Evolutionary conservation across 2,888 invertebrate genomes (phyloP).

Genomic region (Cheilosia urbana): DNA sequence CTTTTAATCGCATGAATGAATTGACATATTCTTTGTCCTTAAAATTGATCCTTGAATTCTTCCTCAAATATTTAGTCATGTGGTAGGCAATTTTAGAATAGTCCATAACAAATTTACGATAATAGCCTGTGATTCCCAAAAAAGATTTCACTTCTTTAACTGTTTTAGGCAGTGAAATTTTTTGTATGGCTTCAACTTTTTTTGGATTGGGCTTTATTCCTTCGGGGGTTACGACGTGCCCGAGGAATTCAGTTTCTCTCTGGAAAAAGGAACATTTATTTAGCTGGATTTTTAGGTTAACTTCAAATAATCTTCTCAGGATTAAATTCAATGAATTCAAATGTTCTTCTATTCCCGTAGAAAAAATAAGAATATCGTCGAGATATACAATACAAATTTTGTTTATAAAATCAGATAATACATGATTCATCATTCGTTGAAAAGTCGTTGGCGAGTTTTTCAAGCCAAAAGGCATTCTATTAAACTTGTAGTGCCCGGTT

Average conservation of each 20-base stretch:
- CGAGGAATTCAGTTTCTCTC: constrained; percentile 67
- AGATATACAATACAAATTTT: constrained; percentile 75
- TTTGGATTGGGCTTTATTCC: constrained; percentile 77
- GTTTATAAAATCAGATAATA: constrained; percentile 70
- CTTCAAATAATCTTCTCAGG: neutral
- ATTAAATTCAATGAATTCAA: constrained; percentile 12
- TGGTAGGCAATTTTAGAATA: constrained; percentile 29
- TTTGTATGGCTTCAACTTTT: too few species aligned
- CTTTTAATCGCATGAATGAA: constrained; percentile 5
- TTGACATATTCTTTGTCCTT: neutral
- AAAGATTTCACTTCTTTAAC: constrained; percentile 46
- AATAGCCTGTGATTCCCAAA: constrained; percentile 61
- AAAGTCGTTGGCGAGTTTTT: constrained; percentile 79
- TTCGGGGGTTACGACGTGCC: too few species aligned
- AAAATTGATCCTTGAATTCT: constrained; percentile 1
- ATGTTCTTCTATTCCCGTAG: constrained; percentile 70
- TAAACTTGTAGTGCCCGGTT: constrained; percentile 76
- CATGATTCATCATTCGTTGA: constrained; percentile 79
- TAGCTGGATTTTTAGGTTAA: constrained; percentile 63
- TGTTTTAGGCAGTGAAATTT: neutral
- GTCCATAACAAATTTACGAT: constrained; percentile 53
- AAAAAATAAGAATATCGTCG: constrained; percentile 78
- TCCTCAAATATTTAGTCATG: constrained; percentile 1
- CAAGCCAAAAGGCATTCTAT: too few species aligned
- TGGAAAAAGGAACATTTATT: constrained; percentile 54